A percentile compares a stretch with the other conserved stretches of the same genome.
phyloP scores from a whole-genome alignment of 2,113 vertebrate species.

The Himantopus leucocephalus region DNA sequence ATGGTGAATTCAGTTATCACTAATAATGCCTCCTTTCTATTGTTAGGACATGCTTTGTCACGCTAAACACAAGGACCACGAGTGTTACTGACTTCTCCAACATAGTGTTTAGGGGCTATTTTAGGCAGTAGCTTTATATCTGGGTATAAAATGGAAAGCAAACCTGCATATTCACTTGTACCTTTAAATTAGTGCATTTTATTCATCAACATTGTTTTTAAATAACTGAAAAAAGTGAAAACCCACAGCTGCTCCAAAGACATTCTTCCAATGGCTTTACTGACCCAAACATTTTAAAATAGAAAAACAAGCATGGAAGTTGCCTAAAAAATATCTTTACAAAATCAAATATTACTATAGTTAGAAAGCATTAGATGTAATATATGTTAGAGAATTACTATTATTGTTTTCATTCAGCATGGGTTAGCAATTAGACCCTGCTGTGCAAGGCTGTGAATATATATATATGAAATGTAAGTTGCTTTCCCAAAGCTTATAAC shows the following conservation, averaged over 20 bases:
- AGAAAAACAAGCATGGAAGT: background rate
- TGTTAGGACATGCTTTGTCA: background rate
- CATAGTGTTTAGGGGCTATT: background rate
- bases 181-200: background rate
- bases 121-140: background rate
- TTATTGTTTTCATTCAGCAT: background rate
- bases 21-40: background rate
- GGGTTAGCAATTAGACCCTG: background rate
- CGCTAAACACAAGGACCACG: background rate
- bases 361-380: background rate
- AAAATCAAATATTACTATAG: background rate
- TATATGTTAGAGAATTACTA: background rate
- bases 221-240: background rate
- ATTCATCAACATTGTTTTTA: background rate
- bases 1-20: background rate
- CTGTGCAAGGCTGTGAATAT: background rate
- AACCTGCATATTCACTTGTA: background rate
- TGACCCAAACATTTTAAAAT: background rate
- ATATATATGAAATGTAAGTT: background rate
- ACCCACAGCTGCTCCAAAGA: background rate
- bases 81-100: background rate
- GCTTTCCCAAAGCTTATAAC: background rate
- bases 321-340: background rate
- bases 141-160: background rate
- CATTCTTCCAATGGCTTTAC: background rate